Conservation (phyloP, 2,797 vertebrate species). For the Coreius guichenoti region DNA sequence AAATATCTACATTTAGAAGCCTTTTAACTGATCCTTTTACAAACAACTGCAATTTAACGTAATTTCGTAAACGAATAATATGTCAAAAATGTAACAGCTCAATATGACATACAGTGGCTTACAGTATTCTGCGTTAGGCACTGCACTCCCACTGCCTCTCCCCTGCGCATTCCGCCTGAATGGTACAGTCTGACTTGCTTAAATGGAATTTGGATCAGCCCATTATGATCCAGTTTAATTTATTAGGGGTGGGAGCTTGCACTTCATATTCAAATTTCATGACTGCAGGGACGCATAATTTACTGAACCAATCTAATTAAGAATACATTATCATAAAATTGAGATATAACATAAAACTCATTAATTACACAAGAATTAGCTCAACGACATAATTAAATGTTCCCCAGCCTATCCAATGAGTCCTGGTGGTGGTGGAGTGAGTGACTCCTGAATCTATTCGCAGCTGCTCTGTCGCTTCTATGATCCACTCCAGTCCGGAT, state of each 20-base stretch:
- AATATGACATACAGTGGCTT: background rate
- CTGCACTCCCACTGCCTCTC: conserved; percentile 29
- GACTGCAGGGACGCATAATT: background rate
- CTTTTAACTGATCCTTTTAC: background rate
- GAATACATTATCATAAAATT: background rate
- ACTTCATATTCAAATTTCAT: conserved; percentile 2
- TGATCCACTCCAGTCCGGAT: conserved; percentile 63
- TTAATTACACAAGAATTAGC: background rate
- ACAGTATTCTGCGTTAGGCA: conserved; percentile 11
- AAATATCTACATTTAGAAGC: background rate
- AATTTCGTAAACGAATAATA: background rate
- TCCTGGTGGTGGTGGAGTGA: conserved; percentile 42
- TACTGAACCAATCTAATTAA: background rate
- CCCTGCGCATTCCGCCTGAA: conserved; percentile 56
- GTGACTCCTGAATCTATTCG: conserved; percentile 67
- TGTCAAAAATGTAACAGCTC: conserved; percentile 24
- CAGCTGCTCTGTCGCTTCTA: conserved; percentile 57
- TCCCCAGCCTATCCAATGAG: conserved; percentile 52
- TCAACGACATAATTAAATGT: conserved; percentile 7
- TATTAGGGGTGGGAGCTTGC: conserved; percentile 51
- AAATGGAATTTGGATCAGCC: conserved; percentile 61
- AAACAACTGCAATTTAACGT: background rate
- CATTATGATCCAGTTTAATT: conserved; percentile 53
- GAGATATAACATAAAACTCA: background rate
- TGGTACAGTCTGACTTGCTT: conserved; percentile 64